Base-by-base conservation (phyloP, 2,113 vertebrate species). In the Arenaria interpres region DNA sequence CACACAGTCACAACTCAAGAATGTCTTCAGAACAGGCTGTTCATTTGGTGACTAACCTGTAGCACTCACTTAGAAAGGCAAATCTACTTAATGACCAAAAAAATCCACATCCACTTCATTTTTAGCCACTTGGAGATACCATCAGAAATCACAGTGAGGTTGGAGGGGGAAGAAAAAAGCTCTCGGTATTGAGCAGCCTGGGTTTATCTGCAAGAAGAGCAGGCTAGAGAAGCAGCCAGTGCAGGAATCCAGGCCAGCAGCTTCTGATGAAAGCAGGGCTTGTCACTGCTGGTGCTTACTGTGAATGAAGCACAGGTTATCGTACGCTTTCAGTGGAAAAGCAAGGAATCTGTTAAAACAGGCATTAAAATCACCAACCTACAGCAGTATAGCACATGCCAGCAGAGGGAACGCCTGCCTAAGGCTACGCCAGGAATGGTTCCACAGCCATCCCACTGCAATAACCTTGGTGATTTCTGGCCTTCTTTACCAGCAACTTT, bases 11-110 rank as follows among this genome's bases (percentile, higher is more conserved):
- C 54, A 72, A 39, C 43, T 85, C 57, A 35, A 59, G 73, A 90
- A 90, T 32, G 66, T 88, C 96, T 78, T 86, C 32, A 37, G 83
- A 96, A 90, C 78, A 93, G 13, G 30, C 28, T 86, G 72, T 74
- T 74, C 39, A 14, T 50, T 25, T 51, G 25, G n/a, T 71, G 87
- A 96, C 48, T 72, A 95, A 89, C 57, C 73, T 66, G 56, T 3
- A 93, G 43, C 46, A 33, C 56, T 24, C 69, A 19, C 60, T 64
- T 27, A 32, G 62, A 80, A 75, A 64, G 51, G 33, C 18, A 79
- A 72, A 87, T 68, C 56, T 76, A 53, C 46, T 46, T 45, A 60
- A 75, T n/a, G 62, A 82, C 60, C 35, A 78, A 60, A 81, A 81
- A 62, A 39, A 57, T 50, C 41, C 88, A 89, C 37, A 81, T 35